A percentile compares a stretch with the other conserved stretches of the same genome.
These are phyloP conservation scores for Temnothorax nylanderi DNA, from an alignment of 1,140 invertebrate species.

Conservation along the genomic window DNA sequence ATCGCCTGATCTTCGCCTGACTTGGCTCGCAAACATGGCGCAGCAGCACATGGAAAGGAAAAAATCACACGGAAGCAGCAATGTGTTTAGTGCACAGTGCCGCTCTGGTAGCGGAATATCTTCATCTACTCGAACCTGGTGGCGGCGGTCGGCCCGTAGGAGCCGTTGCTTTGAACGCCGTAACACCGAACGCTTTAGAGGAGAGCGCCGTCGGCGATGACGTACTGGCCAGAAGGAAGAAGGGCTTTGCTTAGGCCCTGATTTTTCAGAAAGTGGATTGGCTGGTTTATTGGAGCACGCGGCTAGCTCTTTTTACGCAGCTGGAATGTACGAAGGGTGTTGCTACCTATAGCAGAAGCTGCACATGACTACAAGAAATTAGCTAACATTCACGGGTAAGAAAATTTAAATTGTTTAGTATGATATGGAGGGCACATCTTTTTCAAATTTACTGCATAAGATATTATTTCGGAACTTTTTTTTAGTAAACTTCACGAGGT, in stretches of 20 bases:
- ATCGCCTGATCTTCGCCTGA: slow-evolving; percentile 97
- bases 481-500: slow-evolving; percentile 92
- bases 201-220: slow-evolving; percentile 98
- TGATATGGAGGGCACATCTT: background rate
- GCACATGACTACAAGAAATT: slow-evolving; percentile 97
- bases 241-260: slow-evolving; percentile 95
- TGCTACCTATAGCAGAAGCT: slow-evolving; percentile 96
- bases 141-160: slow-evolving; percentile 89
- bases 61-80: slow-evolving; percentile 97
- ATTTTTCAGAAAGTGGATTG: slow-evolving; percentile 95
- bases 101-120: slow-evolving; percentile 96
- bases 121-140: slow-evolving; percentile 91
- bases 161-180: slow-evolving; percentile 93
- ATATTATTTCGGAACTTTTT: slow-evolving; percentile 44
- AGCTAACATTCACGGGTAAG: slow-evolving; percentile 94
- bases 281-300: slow-evolving; percentile 96
- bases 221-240: slow-evolving; percentile 91
- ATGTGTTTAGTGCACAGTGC: slow-evolving; percentile 98
- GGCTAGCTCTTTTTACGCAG: slow-evolving; percentile 94
- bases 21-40: slow-evolving; percentile 99
- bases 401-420: slow-evolving; percentile 18
- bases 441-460: slow-evolving; percentile 46
- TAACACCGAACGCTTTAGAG: slow-evolving; percentile 97
- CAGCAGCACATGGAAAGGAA: slow-evolving; percentile 94
- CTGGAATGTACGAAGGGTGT: slow-evolving; percentile 97